Conservation (phyloP, 1,140 invertebrate species). For the Rhagoletis pomonella region DNA sequence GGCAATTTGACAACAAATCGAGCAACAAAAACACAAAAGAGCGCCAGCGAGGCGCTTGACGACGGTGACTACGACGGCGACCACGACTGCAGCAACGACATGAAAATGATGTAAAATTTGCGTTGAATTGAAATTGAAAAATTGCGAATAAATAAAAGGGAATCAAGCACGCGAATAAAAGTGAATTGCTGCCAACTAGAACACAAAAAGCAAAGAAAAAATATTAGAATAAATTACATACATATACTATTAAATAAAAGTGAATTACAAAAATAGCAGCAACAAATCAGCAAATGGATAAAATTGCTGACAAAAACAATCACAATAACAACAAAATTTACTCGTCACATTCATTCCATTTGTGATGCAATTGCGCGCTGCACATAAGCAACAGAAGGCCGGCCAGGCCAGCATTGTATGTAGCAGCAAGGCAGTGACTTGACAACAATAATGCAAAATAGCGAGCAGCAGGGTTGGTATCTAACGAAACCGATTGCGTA, state of each 20-base stretch:
- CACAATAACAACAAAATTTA: not conserved
- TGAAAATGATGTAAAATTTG: conserved; percentile 9
- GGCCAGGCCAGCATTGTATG: too few species aligned
- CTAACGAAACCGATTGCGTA: too few species aligned
- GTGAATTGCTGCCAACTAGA: conserved; percentile 6
- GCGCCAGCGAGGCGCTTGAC: not conserved
- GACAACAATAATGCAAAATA: not conserved
- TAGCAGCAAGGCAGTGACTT: not conserved
- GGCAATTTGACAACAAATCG: not conserved
- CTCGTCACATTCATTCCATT: not conserved
- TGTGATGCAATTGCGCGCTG: conserved; percentile 24
- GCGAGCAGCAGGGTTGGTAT: too few species aligned
- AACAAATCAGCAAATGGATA: not conserved
- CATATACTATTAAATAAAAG: conserved; percentile 12
- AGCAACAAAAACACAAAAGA: not conserved
- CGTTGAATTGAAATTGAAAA: conserved; percentile 34
- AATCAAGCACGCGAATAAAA: not conserved
- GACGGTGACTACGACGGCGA: too few species aligned
- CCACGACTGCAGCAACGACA: not conserved
- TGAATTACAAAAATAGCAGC: conserved; percentile 26
- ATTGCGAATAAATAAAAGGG: not conserved
- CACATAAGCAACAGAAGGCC: too few species aligned
- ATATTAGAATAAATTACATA: not conserved
- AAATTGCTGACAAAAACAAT: not conserved
- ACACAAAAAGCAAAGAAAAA: not conserved